Base-by-base conservation (phyloP, 2,888 invertebrate species). In the Allacma fusca region DNA sequence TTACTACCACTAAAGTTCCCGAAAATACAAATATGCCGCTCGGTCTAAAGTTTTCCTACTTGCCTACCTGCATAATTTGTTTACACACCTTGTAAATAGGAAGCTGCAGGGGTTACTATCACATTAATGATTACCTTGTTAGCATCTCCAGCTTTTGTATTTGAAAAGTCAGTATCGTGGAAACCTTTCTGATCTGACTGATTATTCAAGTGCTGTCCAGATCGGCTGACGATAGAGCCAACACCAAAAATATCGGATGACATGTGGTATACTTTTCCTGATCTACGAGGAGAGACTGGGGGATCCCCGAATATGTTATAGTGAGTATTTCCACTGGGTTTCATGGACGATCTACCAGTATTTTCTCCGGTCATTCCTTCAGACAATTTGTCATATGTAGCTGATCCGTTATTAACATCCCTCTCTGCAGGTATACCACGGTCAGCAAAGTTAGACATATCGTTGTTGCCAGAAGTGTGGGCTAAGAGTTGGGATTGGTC, bases 181-280 rank as follows among this genome's bases (percentile, higher is more conserved):
- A n/a, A 23, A 24, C 1, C n/a, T 62, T 62, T 62, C 2, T 62
- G 21, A 13, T 62, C 62, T 12, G 62, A 24, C 24, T 62, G 62
- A 23, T 12, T 9, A 23, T 2, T 24, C 12, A 59, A 19, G 29
- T 72, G 72, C n/a, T 57, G 57, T 16, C 76, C 76, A n/a, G 16
- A n/a, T 12, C 76, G 76, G 28, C 70, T 69, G 9, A 76, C 70
- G 34, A 76, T 62, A 34, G 62, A 59, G 1, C 76, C 76, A 40
- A 70, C n/a, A 21, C 76, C 76, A 29, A 76, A 76, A 62, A 76
- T 76, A 21, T 76, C 76, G 5, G 76, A 76, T 1, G 76, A 69
- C 76, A 76, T 76, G 76, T 76, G 76, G 57, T 76, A 76, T 23
- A 76, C 43, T 43, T 74, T 74, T 16, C 73, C 62, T 2, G 59